Base-by-base conservation (phyloP, 2,113 vertebrate genomes). In the Microtus richardsoni region DNA sequence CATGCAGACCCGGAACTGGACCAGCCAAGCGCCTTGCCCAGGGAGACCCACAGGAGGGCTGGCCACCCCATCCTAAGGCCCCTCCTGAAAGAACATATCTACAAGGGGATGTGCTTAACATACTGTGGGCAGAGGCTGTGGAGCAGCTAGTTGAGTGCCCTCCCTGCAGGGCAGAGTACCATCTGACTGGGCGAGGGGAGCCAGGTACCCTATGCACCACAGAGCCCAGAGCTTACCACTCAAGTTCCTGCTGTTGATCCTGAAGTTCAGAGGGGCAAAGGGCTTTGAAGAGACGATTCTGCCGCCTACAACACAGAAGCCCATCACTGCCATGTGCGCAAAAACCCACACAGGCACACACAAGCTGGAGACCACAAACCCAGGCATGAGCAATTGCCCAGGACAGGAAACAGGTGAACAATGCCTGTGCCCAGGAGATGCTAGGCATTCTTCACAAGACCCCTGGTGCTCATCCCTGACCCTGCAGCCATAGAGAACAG, bases 271-370 rank as follows among this genome's bases (percentile, higher is more conserved):
- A 98, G 99, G 99, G 98, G 99, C 99, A 98, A 99, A 99, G 97
- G 99, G 99, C 99, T 99, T 99, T 82, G 99, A 99, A 96, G 99
- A 99, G 95, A 99, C 99, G 89, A 99, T 99, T 98, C 99, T 99
- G 95, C 99, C 99, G 98, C 99, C 99, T 99, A 97, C 71, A 97
- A 97, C 73, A 97, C 33, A 94, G 95, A 97, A 70, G 73, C 64
- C 4, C 7, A 11, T 93, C 64, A 96, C 26, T 52, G 70, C 49
- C 13, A 6, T 2, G 22, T 52, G 64, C 6, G 21, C 3, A 10
- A 4, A 30, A 1, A 4, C 0, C 9, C 16, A 5, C 21, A 87
- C 6, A n/a, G 9, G 11, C 68, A 49, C 58, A 30, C 30, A 68
- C 14, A 73, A 28, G 62, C 62, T 64, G 24, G 24, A 64, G 62